phyloP scores from a whole-genome alignment of 2,797 vertebrate species.

The Morelia viridis region DNA sequence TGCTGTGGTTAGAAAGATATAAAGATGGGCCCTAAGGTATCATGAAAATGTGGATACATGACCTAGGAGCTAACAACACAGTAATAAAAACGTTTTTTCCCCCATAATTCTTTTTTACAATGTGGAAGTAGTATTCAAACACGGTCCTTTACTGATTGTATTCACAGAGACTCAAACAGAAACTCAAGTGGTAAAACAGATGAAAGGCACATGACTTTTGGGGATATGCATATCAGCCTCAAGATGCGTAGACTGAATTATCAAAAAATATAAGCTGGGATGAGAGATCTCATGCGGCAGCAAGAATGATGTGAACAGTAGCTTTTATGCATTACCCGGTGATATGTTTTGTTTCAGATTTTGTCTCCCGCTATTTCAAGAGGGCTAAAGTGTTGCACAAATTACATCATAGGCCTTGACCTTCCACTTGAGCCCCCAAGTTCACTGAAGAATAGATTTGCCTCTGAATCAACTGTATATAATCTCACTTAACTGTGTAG shows the following conservation, averaged over 20 bases:
- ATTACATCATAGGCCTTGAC: neutral
- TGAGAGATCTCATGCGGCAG: neutral
- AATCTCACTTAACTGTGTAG: neutral
- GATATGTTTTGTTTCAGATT: neutral
- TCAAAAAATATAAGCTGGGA: too few relatives aligned
- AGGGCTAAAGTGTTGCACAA: neutral
- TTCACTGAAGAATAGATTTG: neutral
- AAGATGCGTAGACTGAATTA: neutral
- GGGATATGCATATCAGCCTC: neutral
- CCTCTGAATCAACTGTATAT: neutral
- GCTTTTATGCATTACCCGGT: neutral
- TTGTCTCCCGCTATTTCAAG: neutral
- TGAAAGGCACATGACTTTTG: neutral
- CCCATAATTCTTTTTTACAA: neutral
- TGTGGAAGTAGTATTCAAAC: neutral
- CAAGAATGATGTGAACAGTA: neutral
- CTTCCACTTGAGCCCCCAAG: neutral
- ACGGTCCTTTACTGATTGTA: too few relatives aligned
- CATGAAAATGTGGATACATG: neutral
- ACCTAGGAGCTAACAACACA: neutral
- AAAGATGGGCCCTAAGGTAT: neutral
- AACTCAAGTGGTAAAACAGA: neutral
- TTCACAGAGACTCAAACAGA: neutral
- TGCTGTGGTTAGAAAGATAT: neutral
- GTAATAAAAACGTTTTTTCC: neutral